phyloP scores from a whole-genome alignment of 1,140 invertebrate genomes.

The Saccostrea glomerata region DNA sequence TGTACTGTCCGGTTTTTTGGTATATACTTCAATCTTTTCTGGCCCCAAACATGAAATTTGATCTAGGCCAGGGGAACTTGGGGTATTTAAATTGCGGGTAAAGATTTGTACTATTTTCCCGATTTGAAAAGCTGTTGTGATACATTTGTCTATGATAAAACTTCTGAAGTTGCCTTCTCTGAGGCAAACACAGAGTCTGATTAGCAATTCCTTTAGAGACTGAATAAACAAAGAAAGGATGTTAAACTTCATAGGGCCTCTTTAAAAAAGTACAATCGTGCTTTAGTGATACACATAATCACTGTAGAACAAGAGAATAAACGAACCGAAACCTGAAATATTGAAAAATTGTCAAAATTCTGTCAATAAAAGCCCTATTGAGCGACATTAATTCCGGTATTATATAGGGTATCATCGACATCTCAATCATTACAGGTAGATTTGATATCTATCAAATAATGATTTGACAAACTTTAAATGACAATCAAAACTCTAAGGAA shows the following conservation, averaged over 20 bases:
- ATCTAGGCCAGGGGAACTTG: slow-evolving; percentile 2
- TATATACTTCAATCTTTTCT: not conserved
- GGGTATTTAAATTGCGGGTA: not conserved
- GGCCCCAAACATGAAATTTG: slow-evolving; percentile 11
- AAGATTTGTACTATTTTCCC: not conserved
- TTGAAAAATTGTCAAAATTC: slow-evolving; percentile 10
- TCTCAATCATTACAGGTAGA: not conserved
- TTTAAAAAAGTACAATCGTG: not conserved
- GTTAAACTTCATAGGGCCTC: not conserved
- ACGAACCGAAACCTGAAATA: slow-evolving; percentile 2
- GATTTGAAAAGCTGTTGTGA: not conserved
- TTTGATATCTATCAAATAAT: not conserved
- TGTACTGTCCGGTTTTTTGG: no score
- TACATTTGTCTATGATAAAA: not conserved
- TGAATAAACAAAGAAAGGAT: not conserved
- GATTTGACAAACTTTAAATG: not conserved
- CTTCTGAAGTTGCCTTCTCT: not conserved
- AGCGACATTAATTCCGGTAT: slow-evolving; percentile 6
- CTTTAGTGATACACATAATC: not conserved
- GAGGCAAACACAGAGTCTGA: not conserved
- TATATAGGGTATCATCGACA: not conserved
- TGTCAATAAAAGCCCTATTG: not conserved
- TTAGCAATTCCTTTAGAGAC: not conserved
- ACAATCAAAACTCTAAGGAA: not conserved
- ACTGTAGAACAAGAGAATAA: not conserved